Conservation (phyloP, 2,797 vertebrate species). For the Pangasius larnaudii region DNA sequence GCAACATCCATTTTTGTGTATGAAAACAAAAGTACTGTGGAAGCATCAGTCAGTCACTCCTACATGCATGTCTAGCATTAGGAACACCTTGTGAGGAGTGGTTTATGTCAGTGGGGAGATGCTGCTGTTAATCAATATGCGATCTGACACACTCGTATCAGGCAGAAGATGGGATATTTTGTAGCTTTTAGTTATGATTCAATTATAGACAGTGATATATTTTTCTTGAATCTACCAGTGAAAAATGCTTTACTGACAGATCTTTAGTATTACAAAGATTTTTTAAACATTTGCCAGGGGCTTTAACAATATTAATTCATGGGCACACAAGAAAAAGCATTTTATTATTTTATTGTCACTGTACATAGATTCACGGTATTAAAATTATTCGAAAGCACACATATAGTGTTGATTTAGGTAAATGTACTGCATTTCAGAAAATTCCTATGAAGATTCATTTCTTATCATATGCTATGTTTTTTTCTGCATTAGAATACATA, state of each 20-base stretch:
- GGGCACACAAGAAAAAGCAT: neutral
- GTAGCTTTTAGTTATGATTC: neutral
- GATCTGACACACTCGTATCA: neutral
- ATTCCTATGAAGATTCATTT: neutral
- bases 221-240: neutral
- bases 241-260: neutral
- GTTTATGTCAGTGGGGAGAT: neutral
- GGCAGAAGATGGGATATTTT: neutral
- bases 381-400: neutral
- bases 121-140: neutral
- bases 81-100: neutral
- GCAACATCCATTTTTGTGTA: neutral
- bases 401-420: neutral
- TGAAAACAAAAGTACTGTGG: neutral
- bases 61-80: neutral
- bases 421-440: neutral
- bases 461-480: neutral
- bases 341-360: neutral
- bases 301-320: neutral
- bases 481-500: neutral
- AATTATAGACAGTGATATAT: neutral
- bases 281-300: neutral
- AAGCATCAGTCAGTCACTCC: neutral
- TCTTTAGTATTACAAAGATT: neutral
- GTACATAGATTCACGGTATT: neutral